Evolutionary conservation across 2,888 invertebrate species (phyloP).

Genomic region (Lasioglossum morio): DNA sequence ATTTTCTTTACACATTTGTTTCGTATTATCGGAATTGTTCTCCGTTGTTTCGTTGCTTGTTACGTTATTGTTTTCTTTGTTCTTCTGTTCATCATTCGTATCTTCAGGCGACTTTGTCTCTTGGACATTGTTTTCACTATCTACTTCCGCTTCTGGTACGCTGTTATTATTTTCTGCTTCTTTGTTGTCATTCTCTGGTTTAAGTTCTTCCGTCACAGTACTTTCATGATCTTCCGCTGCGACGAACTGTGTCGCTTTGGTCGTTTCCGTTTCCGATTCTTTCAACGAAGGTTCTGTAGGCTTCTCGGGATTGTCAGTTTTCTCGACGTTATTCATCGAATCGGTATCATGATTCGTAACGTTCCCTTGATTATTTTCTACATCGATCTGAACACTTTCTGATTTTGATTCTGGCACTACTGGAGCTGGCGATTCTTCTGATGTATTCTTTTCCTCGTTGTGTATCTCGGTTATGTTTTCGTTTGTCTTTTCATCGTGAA

Average conservation of each 20-base stretch:
- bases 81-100: constrained; percentile 24
- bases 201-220: not conserved
- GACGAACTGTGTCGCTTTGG: not conserved
- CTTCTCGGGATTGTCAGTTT: constrained; percentile 59
- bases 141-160: constrained; percentile 17
- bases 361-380: constrained; percentile 37
- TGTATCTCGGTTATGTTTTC: constrained; percentile 57
- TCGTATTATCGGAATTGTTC: constrained; percentile 11
- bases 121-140: constrained; percentile 28
- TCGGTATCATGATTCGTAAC: constrained; percentile 33
- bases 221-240: not conserved
- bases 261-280: not conserved
- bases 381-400: constrained; percentile 12
- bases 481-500: constrained; percentile 49
- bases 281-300: constrained; percentile 29
- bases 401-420: constrained; percentile 9
- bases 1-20: constrained; percentile 19
- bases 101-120: constrained; percentile 9
- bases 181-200: not conserved
- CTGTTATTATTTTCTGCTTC: constrained; percentile 37
- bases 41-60: not conserved
- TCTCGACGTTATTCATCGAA: constrained; percentile 55
- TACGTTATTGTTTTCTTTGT: constrained; percentile 25
- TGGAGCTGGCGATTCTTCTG: constrained; percentile 22
- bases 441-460: constrained; percentile 34